A percentile compares a stretch with the other conserved stretches of the same genome.
phyloP scores from a whole-genome alignment of 2,888 invertebrate genomes.

The Plutella xylostella region DNA sequence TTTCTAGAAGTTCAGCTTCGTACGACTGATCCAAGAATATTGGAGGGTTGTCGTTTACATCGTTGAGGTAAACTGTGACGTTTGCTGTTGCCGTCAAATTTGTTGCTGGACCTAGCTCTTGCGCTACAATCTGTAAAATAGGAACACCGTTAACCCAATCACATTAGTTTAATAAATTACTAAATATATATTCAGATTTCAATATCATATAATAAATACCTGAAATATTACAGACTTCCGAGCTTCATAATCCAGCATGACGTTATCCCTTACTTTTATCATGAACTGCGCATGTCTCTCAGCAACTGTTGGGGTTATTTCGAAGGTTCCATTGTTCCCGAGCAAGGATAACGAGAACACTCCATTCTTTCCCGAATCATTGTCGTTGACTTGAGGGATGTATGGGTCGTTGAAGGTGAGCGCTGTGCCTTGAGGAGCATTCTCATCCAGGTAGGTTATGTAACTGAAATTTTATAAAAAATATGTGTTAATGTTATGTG shows the following conservation, averaged over 20 bases:
- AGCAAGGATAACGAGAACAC: constrained; percentile 82
- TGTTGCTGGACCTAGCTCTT: constrained; percentile 82
- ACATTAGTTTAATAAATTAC: background rate
- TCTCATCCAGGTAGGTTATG: constrained; percentile 81
- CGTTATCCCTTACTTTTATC: constrained; percentile 85
- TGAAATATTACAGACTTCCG: constrained; percentile 80
- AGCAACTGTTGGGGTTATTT: constrained; percentile 85
- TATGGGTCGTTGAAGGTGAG: constrained; percentile 79
- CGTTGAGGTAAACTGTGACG: constrained; percentile 83
- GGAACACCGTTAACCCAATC: background rate
- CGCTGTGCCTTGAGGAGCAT: constrained; percentile 83
- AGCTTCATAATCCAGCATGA: constrained; percentile 86
- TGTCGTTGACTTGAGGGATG: constrained; percentile 78
- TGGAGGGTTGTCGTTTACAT: constrained; percentile 91
- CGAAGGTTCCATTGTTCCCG: constrained; percentile 90
- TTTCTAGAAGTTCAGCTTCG: constrained; percentile 82
- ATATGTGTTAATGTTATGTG: too few relatives aligned
- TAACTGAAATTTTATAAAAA: constrained; percentile 72
- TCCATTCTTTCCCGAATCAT: constrained; percentile 85
- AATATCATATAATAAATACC: too few relatives aligned
- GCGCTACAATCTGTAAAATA: constrained; percentile 77
- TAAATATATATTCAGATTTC: too few relatives aligned
- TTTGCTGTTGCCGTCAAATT: constrained; percentile 80
- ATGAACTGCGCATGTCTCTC: constrained; percentile 83
- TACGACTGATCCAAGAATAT: constrained; percentile 80